A percentile compares a stretch with the other conserved stretches of the same genome.
These are phyloP conservation scores for Philereme vetulata DNA, from an alignment of 2,888 invertebrate species.

Conservation along the genomic window DNA sequence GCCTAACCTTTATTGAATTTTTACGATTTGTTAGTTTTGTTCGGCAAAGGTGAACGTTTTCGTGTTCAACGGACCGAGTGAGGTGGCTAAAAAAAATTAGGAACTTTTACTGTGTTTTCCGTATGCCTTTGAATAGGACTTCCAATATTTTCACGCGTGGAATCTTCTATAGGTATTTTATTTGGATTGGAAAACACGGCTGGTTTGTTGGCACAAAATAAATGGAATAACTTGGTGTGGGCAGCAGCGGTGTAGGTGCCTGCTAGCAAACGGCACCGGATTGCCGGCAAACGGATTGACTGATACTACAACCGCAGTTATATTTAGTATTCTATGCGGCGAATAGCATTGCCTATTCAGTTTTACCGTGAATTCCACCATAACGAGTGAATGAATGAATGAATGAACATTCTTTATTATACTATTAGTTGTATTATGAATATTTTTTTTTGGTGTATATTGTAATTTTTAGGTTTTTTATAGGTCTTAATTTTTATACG, in stretches of 20 bases:
- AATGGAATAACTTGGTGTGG: conserved; percentile 19
- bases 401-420: too few species aligned
- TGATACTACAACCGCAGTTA: background rate
- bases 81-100: conserved; percentile 22
- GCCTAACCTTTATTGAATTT: conserved; percentile 27
- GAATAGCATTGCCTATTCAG: too few species aligned
- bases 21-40: conserved; percentile 35
- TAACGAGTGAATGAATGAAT: too few species aligned
- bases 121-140: conserved; percentile 19
- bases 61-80: conserved; percentile 26
- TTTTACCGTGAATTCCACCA: too few species aligned
- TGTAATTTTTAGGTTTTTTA: too few species aligned
- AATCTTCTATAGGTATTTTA: conserved; percentile 21
- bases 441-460: too few species aligned
- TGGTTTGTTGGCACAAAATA: conserved; percentile 18
- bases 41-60: conserved; percentile 28
- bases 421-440: too few species aligned
- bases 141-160: conserved; percentile 20
- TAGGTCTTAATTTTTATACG: too few species aligned
- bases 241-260: background rate
- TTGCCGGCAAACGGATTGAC: too few species aligned
- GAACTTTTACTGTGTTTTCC: conserved; percentile 19
- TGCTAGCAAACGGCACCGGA: background rate
- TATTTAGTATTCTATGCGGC: too few species aligned
- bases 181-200: conserved; percentile 16